Base-by-base conservation (phyloP, 2,888 invertebrate genomes). In the Pyrocoelia pectoralis region DNA sequence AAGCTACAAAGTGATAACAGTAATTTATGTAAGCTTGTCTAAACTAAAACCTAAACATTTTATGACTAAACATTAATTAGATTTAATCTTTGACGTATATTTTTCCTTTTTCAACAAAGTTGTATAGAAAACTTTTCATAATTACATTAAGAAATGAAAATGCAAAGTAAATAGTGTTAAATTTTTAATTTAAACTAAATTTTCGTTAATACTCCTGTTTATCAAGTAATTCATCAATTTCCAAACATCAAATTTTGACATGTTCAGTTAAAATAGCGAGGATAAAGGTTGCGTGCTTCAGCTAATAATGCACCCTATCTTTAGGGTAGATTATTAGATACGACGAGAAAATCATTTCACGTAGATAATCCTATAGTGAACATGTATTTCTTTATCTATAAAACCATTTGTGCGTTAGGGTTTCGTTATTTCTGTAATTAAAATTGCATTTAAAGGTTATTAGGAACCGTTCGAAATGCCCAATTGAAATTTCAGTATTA, bases 241-340 rank as follows among this genome's bases (percentile, higher is more conserved):
- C 3, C 15, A 46, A 18, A n/a, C 46, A 17, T 17, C 46, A 46
- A 46, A 17, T 8, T 46, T 46, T 46, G 46, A 18, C 46, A 8
- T 46, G 46, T n/a, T 17, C 18, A 3, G 46, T 46, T 46, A 46
- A 46, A 46, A 17, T 46, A 15, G 15, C 33, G 17, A 46, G 15
- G 41, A 12, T 43, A 43, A 43, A 9, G 17, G 13, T 60, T 52
- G 61, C 61, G 61, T 61, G 61, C 49, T 43, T 29, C 28, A 28
- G 56, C 41, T 56, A 61, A 61, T 61, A 61, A 61, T 56, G 33
- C 61, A 29, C 51, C 61, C 14, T 61, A 61, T 61, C 61, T 61
- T 29, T 54, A 33, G 19, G 24, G 43, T 24, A 61, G 61, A 61
- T 61, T 61, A 61, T 61, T 61, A 61, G 61, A 61, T 61, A 61